A percentile compares a stretch with the other conserved stretches of the same genome.
Conservation (phyloP, 2,113 vertebrate species). For the Columba janthina region DNA sequence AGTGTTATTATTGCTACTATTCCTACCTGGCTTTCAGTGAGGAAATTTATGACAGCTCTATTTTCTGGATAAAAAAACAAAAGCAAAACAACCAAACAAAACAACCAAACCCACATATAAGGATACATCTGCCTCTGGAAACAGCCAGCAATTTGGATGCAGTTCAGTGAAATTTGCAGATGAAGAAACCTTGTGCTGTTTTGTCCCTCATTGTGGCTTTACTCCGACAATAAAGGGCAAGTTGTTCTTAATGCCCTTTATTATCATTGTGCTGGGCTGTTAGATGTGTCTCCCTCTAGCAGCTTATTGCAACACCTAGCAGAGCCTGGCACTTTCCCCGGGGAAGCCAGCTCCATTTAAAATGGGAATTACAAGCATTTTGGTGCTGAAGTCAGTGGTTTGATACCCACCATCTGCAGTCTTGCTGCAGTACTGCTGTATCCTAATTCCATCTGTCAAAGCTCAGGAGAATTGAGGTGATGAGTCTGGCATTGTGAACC, state of each 20-base stretch:
- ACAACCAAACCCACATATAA: neutral
- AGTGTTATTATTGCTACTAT: neutral
- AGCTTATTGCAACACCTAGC: neutral
- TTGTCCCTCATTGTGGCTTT: neutral
- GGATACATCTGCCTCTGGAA: neutral
- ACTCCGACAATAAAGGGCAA: neutral
- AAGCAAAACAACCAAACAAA: neutral
- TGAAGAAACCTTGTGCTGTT: neutral
- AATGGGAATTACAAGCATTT: conserved; percentile 2
- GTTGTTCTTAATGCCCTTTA: neutral
- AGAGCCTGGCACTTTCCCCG: neutral
- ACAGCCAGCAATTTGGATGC: neutral
- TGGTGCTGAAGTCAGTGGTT: conserved; percentile 18
- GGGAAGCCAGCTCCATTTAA: neutral
- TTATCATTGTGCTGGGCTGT: neutral
- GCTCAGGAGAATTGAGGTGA: conserved; percentile 12
- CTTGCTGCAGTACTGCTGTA: conserved; percentile 27
- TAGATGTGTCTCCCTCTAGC: neutral
- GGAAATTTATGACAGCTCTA: neutral
- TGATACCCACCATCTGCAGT: conserved; percentile 40
- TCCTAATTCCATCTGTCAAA: conserved; percentile 40
- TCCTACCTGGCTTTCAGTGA: neutral
- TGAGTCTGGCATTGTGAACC: neutral
- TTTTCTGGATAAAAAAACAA: neutral
- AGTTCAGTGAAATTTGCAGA: neutral